phyloP scores from a whole-genome alignment of 2,113 vertebrate species.

The Bubo blakistoni region DNA sequence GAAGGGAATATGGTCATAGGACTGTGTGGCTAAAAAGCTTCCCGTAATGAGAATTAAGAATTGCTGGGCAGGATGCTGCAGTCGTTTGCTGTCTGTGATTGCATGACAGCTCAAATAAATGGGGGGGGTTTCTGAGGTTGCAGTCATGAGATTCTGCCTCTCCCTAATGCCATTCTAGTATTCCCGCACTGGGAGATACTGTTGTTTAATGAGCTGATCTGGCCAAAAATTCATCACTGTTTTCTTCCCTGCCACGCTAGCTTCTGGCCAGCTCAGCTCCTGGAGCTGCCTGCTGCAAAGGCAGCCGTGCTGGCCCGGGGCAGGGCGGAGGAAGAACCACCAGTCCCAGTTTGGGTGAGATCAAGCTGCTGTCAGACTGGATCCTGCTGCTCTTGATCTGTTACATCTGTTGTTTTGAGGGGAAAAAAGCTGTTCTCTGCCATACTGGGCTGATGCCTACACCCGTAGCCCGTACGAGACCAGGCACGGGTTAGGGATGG shows the following conservation, averaged over 20 bases:
- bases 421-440: not conserved
- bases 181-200: not conserved
- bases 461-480: accelerated
- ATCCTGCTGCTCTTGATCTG: accelerated
- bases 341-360: not conserved
- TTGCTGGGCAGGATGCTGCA: not conserved
- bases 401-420: not conserved
- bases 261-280: not conserved
- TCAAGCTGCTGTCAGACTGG: not conserved
- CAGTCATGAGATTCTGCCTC: not conserved
- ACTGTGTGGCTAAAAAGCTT: not conserved
- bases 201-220: not conserved
- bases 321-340: not conserved
- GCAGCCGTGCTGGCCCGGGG: not conserved
- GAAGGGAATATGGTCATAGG: not conserved
- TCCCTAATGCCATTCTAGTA: not conserved
- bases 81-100: not conserved
- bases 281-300: not conserved
- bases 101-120: not conserved
- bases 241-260: not conserved
- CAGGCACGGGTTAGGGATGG: not conserved
- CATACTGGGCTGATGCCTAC: accelerated
- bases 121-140: not conserved
- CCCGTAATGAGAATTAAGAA: not conserved
- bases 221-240: not conserved